Percentiles rank a stretch among this genome's conserved stretches.
Evolutionary conservation across 2,113 vertebrate species (phyloP).

Genomic region (Rattus norvegicus): GRCr8 NC_086021.1:89352501-89353000

Average conservation of each 20-base stretch:
- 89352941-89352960: fast-evolving
- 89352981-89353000: background rate
- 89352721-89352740: background rate
- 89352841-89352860: background rate
- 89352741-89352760: background rate
- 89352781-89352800: background rate
- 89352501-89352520: background rate
- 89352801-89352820: background rate
- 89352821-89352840: background rate
- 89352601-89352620: background rate
- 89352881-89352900: background rate
- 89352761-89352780: background rate
- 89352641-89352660: slow-evolving; percentile 16
- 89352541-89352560: slow-evolving; percentile 43
- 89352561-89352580: slow-evolving; percentile 22
- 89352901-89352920: no score
- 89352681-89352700: background rate
- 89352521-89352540: slow-evolving; percentile 33
- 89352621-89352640: background rate
- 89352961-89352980: background rate
- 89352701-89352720: background rate
- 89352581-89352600: background rate
- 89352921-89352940: background rate
- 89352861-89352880: background rate
- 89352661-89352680: slow-evolving; percentile 47